phyloP scores from a whole-genome alignment of 2,888 invertebrate genomes.

The Athetis lepigone region DNA sequence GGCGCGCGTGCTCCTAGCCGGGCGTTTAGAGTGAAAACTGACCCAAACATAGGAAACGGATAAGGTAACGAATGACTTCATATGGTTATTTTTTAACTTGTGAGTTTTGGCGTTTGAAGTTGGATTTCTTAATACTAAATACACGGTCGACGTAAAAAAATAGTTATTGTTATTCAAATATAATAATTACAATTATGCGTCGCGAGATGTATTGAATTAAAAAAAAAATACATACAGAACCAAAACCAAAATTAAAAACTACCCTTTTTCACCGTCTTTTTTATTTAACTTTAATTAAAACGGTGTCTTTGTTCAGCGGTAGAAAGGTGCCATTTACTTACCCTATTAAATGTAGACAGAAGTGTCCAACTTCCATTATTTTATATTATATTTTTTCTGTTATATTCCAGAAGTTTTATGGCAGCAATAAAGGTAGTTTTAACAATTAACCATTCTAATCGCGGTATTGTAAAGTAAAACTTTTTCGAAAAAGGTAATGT shows the following conservation, averaged over 20 bases:
- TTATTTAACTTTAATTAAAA: conserved; percentile 75
- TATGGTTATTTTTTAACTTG: too few relatives aligned
- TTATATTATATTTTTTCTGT: conserved; percentile 5
- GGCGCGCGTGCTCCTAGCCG: too few relatives aligned
- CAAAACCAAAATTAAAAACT: neutral
- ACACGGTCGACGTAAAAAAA: too few relatives aligned
- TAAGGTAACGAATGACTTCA: too few relatives aligned
- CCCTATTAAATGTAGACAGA: conserved; percentile 37
- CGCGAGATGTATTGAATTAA: neutral
- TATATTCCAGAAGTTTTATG: neutral
- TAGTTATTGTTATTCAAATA: too few relatives aligned
- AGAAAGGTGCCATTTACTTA: conserved; percentile 57
- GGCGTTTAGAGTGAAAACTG: too few relatives aligned
- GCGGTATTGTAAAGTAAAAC: neutral
- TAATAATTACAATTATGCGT: too few relatives aligned
- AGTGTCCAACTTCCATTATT: conserved; percentile 22
- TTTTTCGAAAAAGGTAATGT: neutral
- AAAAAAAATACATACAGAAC: conserved; percentile 27
- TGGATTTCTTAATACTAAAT: too few relatives aligned
- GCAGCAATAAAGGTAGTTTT: conserved; percentile 2
- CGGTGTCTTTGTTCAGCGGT: conserved; percentile 70
- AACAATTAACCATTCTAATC: neutral
- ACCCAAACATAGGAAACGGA: too few relatives aligned
- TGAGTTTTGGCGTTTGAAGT: too few relatives aligned
- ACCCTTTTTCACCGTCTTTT: conserved; percentile 51